Base-by-base conservation (phyloP, 1,140 invertebrate genomes). In the Drosophila seguyi region DNA sequence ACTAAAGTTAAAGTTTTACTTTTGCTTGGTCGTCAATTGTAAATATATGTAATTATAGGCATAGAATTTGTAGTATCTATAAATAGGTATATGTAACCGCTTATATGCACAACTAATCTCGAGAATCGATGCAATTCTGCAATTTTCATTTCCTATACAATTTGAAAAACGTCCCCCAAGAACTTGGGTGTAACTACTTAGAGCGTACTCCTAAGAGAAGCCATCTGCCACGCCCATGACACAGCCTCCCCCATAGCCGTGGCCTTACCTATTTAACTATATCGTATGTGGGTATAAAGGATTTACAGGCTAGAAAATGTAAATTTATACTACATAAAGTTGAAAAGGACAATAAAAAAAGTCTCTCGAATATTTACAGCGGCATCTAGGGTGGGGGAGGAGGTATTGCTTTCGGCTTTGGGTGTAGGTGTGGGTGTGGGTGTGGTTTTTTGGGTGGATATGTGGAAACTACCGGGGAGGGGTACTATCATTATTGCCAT, bases 11-110 rank as follows among this genome's bases (percentile, higher is more conserved):
- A 87, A 87, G 84, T 87, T 87, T 73, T 84, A 88, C 84, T 88
- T 88, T 88, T 61, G 84, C 78, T 88, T 88, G 84, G 84, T 85
- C 82, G 82, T 88, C 84, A 77, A 88, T 87, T 87, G 56, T 80
- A 62, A 73, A 65, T 81, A 58, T 75, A 76, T 79, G 48, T 75
- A 62, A 81, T 78, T 45, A 53, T 84, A 83, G 79, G 84, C 61
- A 87, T 77, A 83, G 76, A 76, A 74, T 72, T 79, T 53, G 36
- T 56, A 60, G 42, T 65, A 60, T 60, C 56, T 58, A 62, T 41
- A 68, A 65, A 57, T 60, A 34, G 55, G 48, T 62, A 44, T 58
- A 58, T 68, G 34, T 69, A 67, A 75, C 55, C 16, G 38, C 27
- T 47, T 63, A 77, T 77, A 62, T 48, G 75, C 74, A 52, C 75